These are phyloP conservation scores for Cremastinae sp. DNA, from an alignment of 2,888 invertebrate species.

Conservation along the genomic window DNA sequence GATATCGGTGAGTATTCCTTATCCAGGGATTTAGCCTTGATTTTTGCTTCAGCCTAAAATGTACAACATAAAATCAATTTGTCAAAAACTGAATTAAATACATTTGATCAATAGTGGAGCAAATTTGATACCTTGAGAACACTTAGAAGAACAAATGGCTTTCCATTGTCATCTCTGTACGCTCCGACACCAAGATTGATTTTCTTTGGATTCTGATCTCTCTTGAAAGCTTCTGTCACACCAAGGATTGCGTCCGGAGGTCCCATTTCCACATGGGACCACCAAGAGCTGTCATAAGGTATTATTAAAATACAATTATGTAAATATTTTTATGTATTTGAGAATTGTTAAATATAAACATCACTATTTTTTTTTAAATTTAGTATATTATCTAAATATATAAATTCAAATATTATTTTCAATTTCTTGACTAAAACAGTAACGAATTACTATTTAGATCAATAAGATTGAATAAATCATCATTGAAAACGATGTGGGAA, in stretches of 20 bases:
- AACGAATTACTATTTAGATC: no score
- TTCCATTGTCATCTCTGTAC: conserved; percentile 98
- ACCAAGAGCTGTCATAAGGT: conserved; percentile 87
- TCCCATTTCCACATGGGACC: conserved; percentile 95
- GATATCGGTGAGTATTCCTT: conserved; percentile 97
- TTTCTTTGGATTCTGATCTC: conserved; percentile 94
- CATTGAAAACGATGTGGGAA: no score
- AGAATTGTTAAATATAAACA: no score
- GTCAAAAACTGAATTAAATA: not conserved
- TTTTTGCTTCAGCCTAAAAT: conserved; percentile 90
- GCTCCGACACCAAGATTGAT: conserved; percentile 98
- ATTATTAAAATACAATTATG: not conserved
- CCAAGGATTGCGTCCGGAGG: conserved; percentile 99
- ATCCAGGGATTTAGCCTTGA: conserved; percentile 87
- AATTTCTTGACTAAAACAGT: no score
- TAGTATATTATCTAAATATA: no score
- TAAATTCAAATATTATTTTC: no score
- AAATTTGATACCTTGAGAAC: conserved; percentile 85
- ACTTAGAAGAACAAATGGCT: conserved; percentile 96
- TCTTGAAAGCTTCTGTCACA: conserved; percentile 97
- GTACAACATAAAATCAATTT: not conserved
- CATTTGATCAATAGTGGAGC: conserved; percentile 5
- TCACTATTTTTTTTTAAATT: no score
- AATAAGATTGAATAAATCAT: not conserved
- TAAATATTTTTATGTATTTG: conserved; percentile 1